Base-by-base conservation (phyloP, 2,888 invertebrate species). In the Drosophila monieri region DNA sequence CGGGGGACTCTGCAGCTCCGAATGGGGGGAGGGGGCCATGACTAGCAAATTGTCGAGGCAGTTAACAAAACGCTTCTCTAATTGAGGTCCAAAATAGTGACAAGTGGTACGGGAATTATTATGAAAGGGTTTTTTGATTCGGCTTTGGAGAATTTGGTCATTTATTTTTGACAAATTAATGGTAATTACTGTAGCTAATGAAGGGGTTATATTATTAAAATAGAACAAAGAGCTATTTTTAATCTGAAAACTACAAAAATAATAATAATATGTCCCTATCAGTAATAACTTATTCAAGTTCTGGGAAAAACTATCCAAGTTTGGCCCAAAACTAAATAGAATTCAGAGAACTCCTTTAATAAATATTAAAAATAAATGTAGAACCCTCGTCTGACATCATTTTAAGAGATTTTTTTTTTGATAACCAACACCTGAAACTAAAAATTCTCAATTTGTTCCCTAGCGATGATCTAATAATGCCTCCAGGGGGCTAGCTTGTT, bases 1-100 rank as follows among this genome's bases (percentile, higher is more conserved):
- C 4, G 23, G 23, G 23, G 23, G 23, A 3, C 23, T 5, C 23
- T 5, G 6, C 6, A 6, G 6, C 25, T 25, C 6, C 1, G 25
- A 6, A 25, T 25, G 25, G 25, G 25, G 25, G 6, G 5, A 6
- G 25, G 25, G 25, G 18, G 15, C 10, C 15, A n/a, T 6, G 44
- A n/a, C 64, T 53, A 23, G 66, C 66, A 64, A 64, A 64, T 64
- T 64, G 64, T 64, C 12, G 46, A 37, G 53, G 6, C 66, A 65
- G 66, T 64, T 64, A 64, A 53, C 66, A 53, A 65, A 65, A 64
- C 53, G 46, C 66, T 44, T 53, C 46, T 46, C 30, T 66, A 64
- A 65, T 64, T 64, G 53, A 37, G 62, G 65, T 30, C n/a, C 21
- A 21, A 43, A 15, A 43, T 21, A 43, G 43, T 21, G 43, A 21